Evolutionary conservation across 2,797 vertebrate species (phyloP).

Genomic region (Enteromius radiatus): DNA sequence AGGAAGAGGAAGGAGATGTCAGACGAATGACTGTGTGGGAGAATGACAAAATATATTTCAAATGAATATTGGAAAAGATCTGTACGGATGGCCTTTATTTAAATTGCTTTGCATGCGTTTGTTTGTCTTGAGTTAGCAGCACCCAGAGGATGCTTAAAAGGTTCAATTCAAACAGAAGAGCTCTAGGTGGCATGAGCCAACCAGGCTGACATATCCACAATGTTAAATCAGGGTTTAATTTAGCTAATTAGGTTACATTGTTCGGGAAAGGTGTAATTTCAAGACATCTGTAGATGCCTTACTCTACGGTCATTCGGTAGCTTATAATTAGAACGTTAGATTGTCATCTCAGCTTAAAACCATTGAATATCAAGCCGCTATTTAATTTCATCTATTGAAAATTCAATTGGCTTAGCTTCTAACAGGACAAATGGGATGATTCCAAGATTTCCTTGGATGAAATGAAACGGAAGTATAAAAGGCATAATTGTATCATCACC

Average conservation of each 20-base stretch:
- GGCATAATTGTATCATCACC: conserved; percentile 37
- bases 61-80: conserved; percentile 28
- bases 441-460: conserved; percentile 20
- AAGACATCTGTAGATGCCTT: conserved; percentile 13
- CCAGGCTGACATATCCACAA: background rate
- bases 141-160: background rate
- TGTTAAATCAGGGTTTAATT: conserved; percentile 17
- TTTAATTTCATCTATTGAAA: conserved; percentile 42
- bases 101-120: conserved; percentile 37
- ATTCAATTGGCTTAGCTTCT: conserved; percentile 19
- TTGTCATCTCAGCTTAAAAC: conserved; percentile 39
- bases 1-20: background rate
- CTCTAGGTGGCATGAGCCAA: conserved; percentile 21
- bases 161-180: conserved; percentile 34
- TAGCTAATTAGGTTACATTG: conserved; percentile 50
- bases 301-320: conserved; percentile 5
- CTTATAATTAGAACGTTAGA: conserved; percentile 36
- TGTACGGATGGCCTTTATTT: conserved; percentile 18
- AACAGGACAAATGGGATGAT: background rate
- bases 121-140: conserved; percentile 23
- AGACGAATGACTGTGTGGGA: conserved; percentile 12
- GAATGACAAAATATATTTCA: conserved; percentile 33
- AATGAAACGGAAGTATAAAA: conserved; percentile 32
- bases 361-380: conserved; percentile 24
- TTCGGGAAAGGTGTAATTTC: conserved; percentile 44